Conservation (phyloP, 1,140 invertebrate species). For the Drosophila sulfurigaster region DNA sequence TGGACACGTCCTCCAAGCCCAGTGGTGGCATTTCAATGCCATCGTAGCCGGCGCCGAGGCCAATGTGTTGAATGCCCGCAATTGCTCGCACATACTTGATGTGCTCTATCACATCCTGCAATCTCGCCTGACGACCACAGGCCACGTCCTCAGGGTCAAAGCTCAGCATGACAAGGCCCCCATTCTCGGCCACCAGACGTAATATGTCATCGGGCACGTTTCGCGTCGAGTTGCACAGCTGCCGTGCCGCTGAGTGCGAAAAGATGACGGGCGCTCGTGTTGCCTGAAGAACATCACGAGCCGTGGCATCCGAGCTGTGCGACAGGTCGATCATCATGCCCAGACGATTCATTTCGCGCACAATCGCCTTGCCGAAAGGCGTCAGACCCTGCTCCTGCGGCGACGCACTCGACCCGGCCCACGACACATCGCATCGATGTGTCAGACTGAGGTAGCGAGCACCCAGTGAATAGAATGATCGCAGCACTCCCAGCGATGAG, state of each 20-base stretch:
- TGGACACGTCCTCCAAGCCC: conserved; percentile 95
- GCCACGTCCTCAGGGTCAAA: conserved; percentile 94
- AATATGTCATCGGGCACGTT: conserved; percentile 96
- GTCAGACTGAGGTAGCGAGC: conserved; percentile 93
- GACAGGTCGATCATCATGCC: conserved; percentile 98
- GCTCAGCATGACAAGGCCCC: conserved; percentile 96
- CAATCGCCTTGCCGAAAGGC: conserved; percentile 91
- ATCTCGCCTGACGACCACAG: conserved; percentile 91
- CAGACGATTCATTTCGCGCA: conserved; percentile 93
- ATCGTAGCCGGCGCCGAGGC: conserved; percentile 95
- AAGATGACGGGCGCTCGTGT: conserved; percentile 96
- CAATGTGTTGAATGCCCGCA: conserved; percentile 93
- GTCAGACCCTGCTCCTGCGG: conserved; percentile 86
- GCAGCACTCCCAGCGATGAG: conserved; percentile 92
- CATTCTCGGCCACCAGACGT: conserved; percentile 91
- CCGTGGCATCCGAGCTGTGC: conserved; percentile 94
- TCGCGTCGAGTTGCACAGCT: conserved; percentile 93
- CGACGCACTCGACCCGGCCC: conserved; percentile 87
- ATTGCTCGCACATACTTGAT: conserved; percentile 93
- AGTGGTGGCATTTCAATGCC: conserved; percentile 92
- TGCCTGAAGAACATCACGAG: conserved; percentile 92
- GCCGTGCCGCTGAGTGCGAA: conserved; percentile 94
- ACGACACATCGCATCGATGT: conserved; percentile 92
- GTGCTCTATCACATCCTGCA: conserved; percentile 94
- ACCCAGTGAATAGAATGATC: conserved; percentile 93